Evolutionary conservation across 2,888 invertebrate species (phyloP).

Genomic region (Creontiades dilutus): DNA sequence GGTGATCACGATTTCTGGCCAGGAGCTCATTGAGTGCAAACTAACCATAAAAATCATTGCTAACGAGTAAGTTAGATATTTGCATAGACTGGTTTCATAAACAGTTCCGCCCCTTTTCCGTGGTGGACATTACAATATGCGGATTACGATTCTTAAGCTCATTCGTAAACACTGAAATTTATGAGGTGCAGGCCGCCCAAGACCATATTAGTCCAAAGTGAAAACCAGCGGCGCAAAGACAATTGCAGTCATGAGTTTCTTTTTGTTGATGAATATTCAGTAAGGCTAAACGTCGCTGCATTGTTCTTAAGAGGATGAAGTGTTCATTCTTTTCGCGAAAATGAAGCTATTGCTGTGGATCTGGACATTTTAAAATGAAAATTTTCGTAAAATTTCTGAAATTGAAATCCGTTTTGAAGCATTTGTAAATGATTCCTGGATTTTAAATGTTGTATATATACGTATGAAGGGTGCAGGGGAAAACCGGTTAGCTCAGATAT

Average conservation of each 20-base stretch:
- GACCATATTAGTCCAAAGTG: constrained; percentile 37
- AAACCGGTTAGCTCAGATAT: too few species aligned
- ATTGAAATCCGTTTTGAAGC: too few species aligned
- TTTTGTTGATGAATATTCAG: constrained; percentile 42
- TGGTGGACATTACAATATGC: not conserved
- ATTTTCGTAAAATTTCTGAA: too few species aligned
- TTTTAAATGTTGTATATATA: too few species aligned
- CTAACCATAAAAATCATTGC: constrained; percentile 40
- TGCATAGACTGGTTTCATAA: constrained; percentile 40
- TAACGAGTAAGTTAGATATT: constrained; percentile 22
- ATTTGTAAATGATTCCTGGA: too few species aligned
- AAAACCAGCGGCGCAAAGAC: constrained; percentile 34
- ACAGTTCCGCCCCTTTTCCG: constrained; percentile 41
- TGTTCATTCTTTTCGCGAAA: not conserved
- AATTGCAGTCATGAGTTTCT: constrained; percentile 28
- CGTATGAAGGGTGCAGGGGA: too few species aligned
- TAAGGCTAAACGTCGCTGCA: not conserved
- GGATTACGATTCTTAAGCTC: constrained; percentile 26
- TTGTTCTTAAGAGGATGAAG: not conserved
- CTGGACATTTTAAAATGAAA: too few species aligned
- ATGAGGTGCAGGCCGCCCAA: constrained; percentile 4
- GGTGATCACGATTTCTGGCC: constrained; percentile 21
- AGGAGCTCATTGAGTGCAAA: constrained; percentile 25
- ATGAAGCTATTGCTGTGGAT: too few species aligned
- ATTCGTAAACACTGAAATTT: constrained; percentile 36